A percentile compares a stretch with the other conserved stretches of the same genome.
phyloP scores from a whole-genome alignment of 2,797 vertebrate species.

The Paratrypauchen microcephalus region DNA sequence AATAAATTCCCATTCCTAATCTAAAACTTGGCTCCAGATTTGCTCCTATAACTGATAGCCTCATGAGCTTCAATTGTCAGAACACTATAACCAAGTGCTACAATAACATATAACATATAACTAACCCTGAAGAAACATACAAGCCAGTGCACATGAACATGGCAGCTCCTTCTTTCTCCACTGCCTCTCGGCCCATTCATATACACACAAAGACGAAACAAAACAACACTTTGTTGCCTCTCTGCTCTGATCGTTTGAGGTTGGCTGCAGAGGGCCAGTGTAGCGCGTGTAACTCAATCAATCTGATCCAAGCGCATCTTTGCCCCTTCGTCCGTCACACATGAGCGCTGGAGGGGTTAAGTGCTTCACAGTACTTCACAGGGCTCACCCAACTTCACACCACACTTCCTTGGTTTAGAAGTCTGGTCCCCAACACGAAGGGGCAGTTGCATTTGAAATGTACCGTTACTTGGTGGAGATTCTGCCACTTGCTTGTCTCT shows the following conservation, averaged over 20 bases:
- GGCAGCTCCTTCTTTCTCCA: slow-evolving; percentile 24
- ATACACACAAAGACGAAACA: slow-evolving; percentile 54
- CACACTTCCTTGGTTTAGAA: slow-evolving; percentile 25
- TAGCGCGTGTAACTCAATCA: slow-evolving; percentile 77
- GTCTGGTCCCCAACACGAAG: slow-evolving; percentile 13
- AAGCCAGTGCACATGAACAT: not conserved
- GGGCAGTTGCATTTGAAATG: not conserved
- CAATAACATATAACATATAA: too few species aligned
- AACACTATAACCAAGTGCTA: too few species aligned
- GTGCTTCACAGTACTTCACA: slow-evolving; percentile 51
- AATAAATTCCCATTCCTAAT: too few species aligned
- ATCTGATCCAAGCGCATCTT: slow-evolving; percentile 66
- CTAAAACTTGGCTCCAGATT: too few species aligned
- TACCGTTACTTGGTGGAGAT: too few species aligned
- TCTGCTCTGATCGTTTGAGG: slow-evolving; percentile 68
- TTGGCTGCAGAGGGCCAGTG: slow-evolving; percentile 56
- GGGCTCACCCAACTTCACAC: not conserved
- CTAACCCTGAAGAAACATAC: not conserved
- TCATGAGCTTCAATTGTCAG: too few species aligned
- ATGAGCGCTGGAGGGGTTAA: slow-evolving; percentile 62
- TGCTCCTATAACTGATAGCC: too few species aligned
- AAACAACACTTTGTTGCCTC: slow-evolving; percentile 72
- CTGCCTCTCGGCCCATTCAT: slow-evolving; percentile 52
- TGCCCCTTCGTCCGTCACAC: slow-evolving; percentile 50
- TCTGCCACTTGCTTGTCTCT: not conserved